Evolutionary conservation across 2,113 vertebrate genomes (phyloP), one percentile per base, ranked within the genome.

Genomic region (Porphyrio hochstetteri): DNA sequence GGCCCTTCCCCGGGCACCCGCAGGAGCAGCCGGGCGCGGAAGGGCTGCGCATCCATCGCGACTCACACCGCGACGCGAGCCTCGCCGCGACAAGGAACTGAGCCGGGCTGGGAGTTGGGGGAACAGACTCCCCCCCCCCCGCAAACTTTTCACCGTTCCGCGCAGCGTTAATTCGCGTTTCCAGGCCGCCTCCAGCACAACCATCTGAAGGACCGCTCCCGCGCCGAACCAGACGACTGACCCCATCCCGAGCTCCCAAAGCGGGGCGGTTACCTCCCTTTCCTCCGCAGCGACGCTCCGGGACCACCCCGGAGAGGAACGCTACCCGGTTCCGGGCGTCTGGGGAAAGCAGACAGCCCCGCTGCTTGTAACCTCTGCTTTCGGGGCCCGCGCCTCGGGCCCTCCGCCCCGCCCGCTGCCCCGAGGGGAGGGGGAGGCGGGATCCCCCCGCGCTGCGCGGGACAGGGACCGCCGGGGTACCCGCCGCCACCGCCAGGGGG

Each of bases 41-140:
- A 60, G 44, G 44, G 44, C 44, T 46, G 44, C 44, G 44, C 44
- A 46, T 18, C 44, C 44, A 18, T 46, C 44, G 44, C 44, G 44
- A 9, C 44, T 19, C 17, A 18, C 44, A 18, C 42, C 42, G 42
- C 42, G 42, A 16, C 15, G 42, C 16, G 42, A 56, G 52, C 57
- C 9, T 31, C n/a, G 1, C 38, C 2, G 33, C 2, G 8, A 6
- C 0, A 0, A 6, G 4, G 31, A 7, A 0, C 53, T 11, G 28
- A 6, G 27, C 4, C n/a, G 7, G n/a, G n/a, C 1, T 14, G 21
- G 44, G 44, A 16, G 42, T 6, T 15, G 42, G 16, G 42, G 42
- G 42, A 3, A 5, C 1, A 11, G 38, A 5, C 23, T 7, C 38
- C 38, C 40, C 8, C 38, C 38, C 40, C 40, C 16, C 40, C 6